These are phyloP conservation scores for Orchesellides sinensis DNA, from an alignment of 2,888 invertebrate species.

Conservation along the genomic window DNA sequence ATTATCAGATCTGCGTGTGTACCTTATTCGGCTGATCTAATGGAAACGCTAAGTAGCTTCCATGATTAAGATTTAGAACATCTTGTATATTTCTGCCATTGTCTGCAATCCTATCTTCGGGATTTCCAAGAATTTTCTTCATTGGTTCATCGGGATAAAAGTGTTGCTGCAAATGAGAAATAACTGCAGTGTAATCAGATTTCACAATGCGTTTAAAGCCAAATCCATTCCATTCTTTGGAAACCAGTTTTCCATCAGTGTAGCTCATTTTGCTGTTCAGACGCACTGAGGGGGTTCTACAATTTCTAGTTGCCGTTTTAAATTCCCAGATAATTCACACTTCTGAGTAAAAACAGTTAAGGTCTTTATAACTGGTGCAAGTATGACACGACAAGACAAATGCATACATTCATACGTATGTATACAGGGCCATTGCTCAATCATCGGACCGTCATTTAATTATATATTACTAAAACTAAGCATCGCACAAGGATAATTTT, in stretches of 20 bases:
- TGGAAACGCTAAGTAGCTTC: slow-evolving; percentile 39
- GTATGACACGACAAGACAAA: too few species aligned
- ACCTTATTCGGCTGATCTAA: slow-evolving; percentile 46
- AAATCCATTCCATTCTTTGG: slow-evolving; percentile 56
- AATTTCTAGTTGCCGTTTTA: too few species aligned
- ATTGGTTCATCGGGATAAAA: slow-evolving; percentile 60
- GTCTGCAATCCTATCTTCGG: slow-evolving; percentile 34
- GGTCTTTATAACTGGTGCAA: too few species aligned
- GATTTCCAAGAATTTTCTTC: slow-evolving; percentile 24
- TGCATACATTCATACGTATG: too few species aligned
- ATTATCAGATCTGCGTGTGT: neutral
- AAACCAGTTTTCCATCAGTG: neutral
- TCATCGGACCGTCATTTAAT: too few species aligned
- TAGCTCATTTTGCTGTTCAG: too few species aligned
- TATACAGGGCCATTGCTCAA: too few species aligned
- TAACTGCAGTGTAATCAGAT: slow-evolving; percentile 28
- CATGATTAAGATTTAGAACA: slow-evolving; percentile 37
- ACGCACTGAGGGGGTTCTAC: too few species aligned
- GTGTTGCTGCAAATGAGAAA: slow-evolving; percentile 14
- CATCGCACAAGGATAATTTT: too few species aligned
- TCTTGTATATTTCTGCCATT: slow-evolving; percentile 2
- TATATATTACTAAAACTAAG: too few species aligned
- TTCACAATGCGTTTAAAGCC: slow-evolving; percentile 22
- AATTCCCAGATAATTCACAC: too few species aligned
- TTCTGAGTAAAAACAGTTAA: too few species aligned